Conservation (phyloP, 92 coral and sea anemone genomes). For the Ricordea florida region DNA sequence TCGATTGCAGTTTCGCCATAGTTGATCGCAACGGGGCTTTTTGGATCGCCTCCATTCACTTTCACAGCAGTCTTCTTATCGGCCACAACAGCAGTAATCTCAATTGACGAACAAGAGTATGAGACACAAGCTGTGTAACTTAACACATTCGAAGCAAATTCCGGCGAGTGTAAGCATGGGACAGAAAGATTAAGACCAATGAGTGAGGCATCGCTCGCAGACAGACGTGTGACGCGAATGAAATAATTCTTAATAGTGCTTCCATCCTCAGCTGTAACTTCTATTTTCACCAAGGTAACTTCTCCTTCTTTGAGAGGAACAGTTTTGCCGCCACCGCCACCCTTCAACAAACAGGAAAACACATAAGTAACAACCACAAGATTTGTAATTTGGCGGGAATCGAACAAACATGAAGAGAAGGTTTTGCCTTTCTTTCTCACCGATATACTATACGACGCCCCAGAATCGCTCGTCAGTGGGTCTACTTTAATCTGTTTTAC, state of each 20-base stretch:
- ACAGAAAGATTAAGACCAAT: slow-evolving; percentile 68
- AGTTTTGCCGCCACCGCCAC: slow-evolving; percentile 83
- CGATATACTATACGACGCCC: slow-evolving; percentile 90
- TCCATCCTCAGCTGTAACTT: slow-evolving; percentile 98
- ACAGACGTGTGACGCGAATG: slow-evolving; percentile 78
- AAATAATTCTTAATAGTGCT: slow-evolving; percentile 82
- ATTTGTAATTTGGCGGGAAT: background rate
- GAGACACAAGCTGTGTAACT: slow-evolving; percentile 67
- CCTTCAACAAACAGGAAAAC: slow-evolving; percentile 44
- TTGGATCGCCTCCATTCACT: slow-evolving; percentile 66
- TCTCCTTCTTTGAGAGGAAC: slow-evolving; percentile 83
- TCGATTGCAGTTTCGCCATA: slow-evolving; percentile 82
- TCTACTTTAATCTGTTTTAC: slow-evolving; percentile 86
- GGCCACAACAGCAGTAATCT: slow-evolving; percentile 70
- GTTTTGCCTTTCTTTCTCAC: slow-evolving; percentile 37
- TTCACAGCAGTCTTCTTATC: slow-evolving; percentile 80
- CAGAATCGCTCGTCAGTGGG: slow-evolving; percentile 93
- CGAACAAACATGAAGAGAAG: too few relatives aligned
- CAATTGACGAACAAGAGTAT: slow-evolving; percentile 50
- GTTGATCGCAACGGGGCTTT: slow-evolving; percentile 64
- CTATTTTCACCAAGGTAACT: slow-evolving; percentile 77
- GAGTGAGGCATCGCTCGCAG: slow-evolving; percentile 91
- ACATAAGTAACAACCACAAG: background rate
- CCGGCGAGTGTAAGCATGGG: slow-evolving; percentile 57
- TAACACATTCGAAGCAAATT: slow-evolving; percentile 57